Conservation (phyloP, 2,113 vertebrate genomes). For the Azemiops feae region DNA sequence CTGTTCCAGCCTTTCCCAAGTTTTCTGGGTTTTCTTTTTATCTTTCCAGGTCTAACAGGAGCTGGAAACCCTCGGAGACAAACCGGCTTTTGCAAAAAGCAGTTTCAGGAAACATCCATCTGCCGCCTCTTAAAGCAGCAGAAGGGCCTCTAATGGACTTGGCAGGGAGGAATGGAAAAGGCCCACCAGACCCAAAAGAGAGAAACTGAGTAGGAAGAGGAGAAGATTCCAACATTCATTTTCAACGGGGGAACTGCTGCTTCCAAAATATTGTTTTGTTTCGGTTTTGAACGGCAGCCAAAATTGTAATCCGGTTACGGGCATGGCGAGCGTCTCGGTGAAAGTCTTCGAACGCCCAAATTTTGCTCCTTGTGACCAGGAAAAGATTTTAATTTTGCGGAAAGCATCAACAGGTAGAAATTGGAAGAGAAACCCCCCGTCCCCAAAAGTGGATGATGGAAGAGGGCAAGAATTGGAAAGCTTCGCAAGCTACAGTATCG, state of each 20-base stretch:
- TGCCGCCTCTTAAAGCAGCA: not conserved
- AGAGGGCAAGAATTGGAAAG: not conserved
- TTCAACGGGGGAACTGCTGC: not conserved
- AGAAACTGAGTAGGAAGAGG: not conserved
- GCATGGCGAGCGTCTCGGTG: not conserved
- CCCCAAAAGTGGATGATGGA: not conserved
- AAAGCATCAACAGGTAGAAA: not conserved
- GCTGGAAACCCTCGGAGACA: not conserved
- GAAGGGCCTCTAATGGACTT: not conserved
- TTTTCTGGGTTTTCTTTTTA: not conserved
- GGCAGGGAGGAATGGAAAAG: not conserved
- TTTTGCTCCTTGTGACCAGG: not conserved
- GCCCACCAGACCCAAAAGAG: no score
- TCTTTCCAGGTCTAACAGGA: not conserved
- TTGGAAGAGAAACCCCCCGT: not conserved
- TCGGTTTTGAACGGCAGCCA: not conserved
- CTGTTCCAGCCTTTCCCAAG: not conserved
- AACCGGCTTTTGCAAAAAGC: not conserved
- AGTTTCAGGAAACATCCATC: slow-evolving; percentile 8
- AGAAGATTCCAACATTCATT: no score
- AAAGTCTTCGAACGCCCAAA: not conserved
- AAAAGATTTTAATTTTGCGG: not conserved
- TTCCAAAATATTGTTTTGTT: not conserved
- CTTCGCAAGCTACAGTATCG: no score
- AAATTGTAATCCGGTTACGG: not conserved